These are phyloP conservation scores for Aphis craccivora DNA, from an alignment of 1,140 invertebrate species.

Conservation along the genomic window DNA sequence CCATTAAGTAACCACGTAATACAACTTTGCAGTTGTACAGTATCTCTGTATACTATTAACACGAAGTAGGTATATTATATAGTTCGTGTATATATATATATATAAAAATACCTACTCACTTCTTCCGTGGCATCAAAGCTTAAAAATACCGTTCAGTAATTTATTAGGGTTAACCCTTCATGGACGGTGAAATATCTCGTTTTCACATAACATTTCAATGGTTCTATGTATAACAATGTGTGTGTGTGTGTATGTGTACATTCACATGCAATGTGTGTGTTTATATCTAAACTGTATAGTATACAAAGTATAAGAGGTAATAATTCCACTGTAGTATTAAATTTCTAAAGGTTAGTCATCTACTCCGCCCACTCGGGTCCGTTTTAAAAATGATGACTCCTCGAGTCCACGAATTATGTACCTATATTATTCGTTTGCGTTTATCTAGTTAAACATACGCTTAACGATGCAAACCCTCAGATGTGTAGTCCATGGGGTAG, in stretches of 20 bases:
- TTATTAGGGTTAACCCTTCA: conserved; percentile 40
- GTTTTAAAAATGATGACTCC: not conserved
- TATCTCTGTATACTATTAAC: not conserved
- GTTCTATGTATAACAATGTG: conserved; percentile 4
- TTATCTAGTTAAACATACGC: not conserved
- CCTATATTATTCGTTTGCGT: not conserved
- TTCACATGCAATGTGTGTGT: not conserved
- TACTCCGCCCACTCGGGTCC: not conserved
- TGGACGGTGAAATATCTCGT: conserved; percentile 44
- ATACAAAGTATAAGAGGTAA: not conserved
- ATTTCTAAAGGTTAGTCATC: not conserved
- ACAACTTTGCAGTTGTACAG: not conserved
- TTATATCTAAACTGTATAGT: not conserved
- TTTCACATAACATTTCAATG: conserved; percentile 33
- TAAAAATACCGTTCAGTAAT: conserved; percentile 21
- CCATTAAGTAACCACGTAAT: not conserved
- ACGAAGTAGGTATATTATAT: not conserved
- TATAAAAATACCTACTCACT: not conserved
- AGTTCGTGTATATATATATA: not conserved
- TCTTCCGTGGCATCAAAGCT: not conserved
- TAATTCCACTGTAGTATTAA: not conserved
- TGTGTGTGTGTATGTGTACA: not conserved
- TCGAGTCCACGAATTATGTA: not conserved
- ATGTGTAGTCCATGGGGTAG: not conserved
- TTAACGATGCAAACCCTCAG: not conserved